Conservation (phyloP, 2,888 invertebrate species). For the Polyommatus iphigenia region DNA sequence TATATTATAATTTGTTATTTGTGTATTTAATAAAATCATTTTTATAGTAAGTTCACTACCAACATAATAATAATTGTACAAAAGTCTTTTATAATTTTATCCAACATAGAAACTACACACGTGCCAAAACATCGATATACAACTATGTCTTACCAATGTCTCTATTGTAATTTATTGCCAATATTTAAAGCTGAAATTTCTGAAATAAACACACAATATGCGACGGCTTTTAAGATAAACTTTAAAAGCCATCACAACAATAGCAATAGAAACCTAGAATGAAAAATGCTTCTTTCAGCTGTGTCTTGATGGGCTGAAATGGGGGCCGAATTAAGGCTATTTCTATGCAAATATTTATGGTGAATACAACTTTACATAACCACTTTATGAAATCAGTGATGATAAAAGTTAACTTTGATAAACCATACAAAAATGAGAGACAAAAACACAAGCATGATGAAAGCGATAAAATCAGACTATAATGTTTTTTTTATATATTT, state of each 20-base stretch:
- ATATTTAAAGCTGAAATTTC: constrained; percentile 40
- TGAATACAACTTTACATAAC: not conserved
- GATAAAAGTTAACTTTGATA: too few species aligned
- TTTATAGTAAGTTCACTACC: not conserved
- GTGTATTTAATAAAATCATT: not conserved
- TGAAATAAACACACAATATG: constrained; percentile 26
- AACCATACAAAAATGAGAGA: too few species aligned
- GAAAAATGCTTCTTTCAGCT: constrained; percentile 20
- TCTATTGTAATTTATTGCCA: constrained; percentile 60
- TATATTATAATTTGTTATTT: not conserved
- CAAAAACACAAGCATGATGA: too few species aligned
- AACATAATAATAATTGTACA: not conserved
- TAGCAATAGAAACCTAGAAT: constrained; percentile 7
- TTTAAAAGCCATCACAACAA: constrained; percentile 8
- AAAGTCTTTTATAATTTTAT: not conserved
- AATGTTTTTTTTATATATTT: too few species aligned
- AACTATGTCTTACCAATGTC: constrained; percentile 66
- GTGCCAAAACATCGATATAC: constrained; percentile 54
- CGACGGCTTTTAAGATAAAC: not conserved
- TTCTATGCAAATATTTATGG: not conserved
- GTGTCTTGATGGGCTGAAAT: not conserved
- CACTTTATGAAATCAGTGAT: too few species aligned
- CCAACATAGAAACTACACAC: constrained; percentile 32
- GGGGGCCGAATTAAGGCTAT: constrained; percentile 21
- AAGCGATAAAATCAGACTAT: not conserved